phyloP scores from a whole-genome alignment of 2,797 vertebrate genomes.

The Fistularia tabacaria region DNA sequence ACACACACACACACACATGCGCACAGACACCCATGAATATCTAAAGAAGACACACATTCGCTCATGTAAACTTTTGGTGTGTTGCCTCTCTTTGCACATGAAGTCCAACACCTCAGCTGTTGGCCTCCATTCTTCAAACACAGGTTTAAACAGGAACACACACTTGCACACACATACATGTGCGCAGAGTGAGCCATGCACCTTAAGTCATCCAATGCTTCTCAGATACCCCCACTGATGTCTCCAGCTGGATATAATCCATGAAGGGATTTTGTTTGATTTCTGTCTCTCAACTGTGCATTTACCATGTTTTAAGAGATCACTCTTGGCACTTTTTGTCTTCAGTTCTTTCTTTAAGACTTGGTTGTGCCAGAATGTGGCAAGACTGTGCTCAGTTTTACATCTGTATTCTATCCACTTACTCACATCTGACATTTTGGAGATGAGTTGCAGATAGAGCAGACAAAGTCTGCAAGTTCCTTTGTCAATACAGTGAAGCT shows the following conservation, averaged over 20 bases:
- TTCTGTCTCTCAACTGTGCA: slow-evolving; percentile 24
- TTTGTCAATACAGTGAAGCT: slow-evolving; percentile 63
- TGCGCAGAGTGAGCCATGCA: slow-evolving; percentile 14
- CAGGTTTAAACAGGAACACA: slow-evolving; percentile 6
- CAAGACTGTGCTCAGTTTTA: slow-evolving; percentile 25
- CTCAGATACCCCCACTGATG: slow-evolving; percentile 21
- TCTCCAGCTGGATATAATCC: slow-evolving; percentile 41
- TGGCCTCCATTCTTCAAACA: slow-evolving; percentile 30
- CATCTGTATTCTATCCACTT: slow-evolving; percentile 48
- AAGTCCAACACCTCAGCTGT: slow-evolving; percentile 41
- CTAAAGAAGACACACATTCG: slow-evolving; percentile 38
- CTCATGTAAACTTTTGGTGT: slow-evolving; percentile 59
- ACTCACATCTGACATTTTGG: slow-evolving; percentile 48
- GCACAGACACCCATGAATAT: slow-evolving; percentile 5
- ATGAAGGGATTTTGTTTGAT: slow-evolving; percentile 35
- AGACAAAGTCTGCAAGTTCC: slow-evolving; percentile 43
- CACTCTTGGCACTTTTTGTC: slow-evolving; percentile 17
- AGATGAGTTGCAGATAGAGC: slow-evolving; percentile 42
- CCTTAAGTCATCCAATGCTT: slow-evolving; percentile 20
- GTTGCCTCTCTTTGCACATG: slow-evolving; percentile 41
- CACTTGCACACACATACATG: slow-evolving; percentile 5
- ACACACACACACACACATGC: slow-evolving; percentile 6
- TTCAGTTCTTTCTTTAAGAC: slow-evolving; percentile 10
- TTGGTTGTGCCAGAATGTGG: slow-evolving; percentile 38
- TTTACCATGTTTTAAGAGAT: slow-evolving; percentile 26